Evolutionary conservation across 2,888 invertebrate genomes (phyloP).

Genomic region (Ceramica pisi): DNA sequence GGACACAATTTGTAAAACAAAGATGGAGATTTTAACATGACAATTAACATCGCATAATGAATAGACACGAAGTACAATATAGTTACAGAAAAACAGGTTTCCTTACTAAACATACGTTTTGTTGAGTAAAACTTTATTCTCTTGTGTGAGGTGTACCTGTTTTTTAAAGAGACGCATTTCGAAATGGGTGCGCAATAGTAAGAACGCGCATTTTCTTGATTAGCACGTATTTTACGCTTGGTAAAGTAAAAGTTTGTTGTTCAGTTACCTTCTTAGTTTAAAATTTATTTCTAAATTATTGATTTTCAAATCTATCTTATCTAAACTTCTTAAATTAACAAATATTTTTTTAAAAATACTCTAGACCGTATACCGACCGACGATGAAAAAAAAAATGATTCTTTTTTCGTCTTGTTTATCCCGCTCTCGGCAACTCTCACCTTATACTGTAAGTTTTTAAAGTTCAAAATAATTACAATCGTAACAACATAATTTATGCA

Average conservation of each 20-base stretch:
- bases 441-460: background rate
- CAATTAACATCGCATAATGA: slow-evolving; percentile 85
- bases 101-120: slow-evolving; percentile 78
- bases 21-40: slow-evolving; percentile 87
- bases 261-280: background rate
- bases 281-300: background rate
- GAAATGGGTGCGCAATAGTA: slow-evolving; percentile 46
- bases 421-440: background rate
- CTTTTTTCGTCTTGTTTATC: background rate
- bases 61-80: slow-evolving; percentile 84
- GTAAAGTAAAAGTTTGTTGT: background rate
- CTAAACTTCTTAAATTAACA: no score
- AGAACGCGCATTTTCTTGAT: slow-evolving; percentile 13
- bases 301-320: no score
- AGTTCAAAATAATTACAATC: background rate
- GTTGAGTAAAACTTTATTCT: slow-evolving; percentile 72
- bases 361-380: no score
- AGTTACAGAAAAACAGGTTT: slow-evolving; percentile 86
- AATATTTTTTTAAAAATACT: no score
- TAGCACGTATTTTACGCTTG: slow-evolving; percentile 36
- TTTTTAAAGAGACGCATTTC: slow-evolving; percentile 54
- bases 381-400: no score
- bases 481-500: background rate
- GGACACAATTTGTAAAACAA: slow-evolving; percentile 86
- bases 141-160: slow-evolving; percentile 50